phyloP scores from a whole-genome alignment of 1,140 invertebrate species.

The Neodiprion pinetum region DNA sequence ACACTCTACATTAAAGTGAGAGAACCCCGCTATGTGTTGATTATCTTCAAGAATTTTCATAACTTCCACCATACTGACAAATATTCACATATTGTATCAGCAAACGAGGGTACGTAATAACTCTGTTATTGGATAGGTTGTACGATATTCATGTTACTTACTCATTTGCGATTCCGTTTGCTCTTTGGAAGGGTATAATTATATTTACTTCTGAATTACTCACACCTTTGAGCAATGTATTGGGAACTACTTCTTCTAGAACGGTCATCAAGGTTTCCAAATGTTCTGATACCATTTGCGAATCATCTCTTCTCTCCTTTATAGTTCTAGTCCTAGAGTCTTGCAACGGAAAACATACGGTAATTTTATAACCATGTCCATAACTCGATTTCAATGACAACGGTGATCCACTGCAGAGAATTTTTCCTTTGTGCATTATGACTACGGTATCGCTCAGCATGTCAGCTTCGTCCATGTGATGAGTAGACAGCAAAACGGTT shows the following conservation, averaged over 20 bases:
- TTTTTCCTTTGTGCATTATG: conserved; percentile 70
- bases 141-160: conserved; percentile 43
- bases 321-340: conserved; percentile 40
- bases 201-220: conserved; percentile 57
- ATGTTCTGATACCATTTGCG: conserved; percentile 31
- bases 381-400: conserved; percentile 78
- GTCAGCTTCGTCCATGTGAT: conserved; percentile 74
- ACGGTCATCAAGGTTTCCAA: conserved; percentile 54
- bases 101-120: not conserved
- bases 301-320: conserved; percentile 28
- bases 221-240: conserved; percentile 56
- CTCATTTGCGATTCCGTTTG: conserved; percentile 62
- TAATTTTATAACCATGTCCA: conserved; percentile 78
- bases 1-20: conserved; percentile 62
- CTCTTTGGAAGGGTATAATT: conserved; percentile 62
- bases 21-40: conserved; percentile 54
- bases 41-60: conserved; percentile 59
- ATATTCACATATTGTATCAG: conserved; percentile 17
- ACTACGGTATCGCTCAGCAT: conserved; percentile 71
- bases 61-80: conserved; percentile 58
- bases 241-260: conserved; percentile 58
- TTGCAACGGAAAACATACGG: conserved; percentile 56
- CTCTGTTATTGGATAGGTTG: not conserved
- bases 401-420: conserved; percentile 67
- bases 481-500: conserved; percentile 76